Base-by-base conservation (phyloP, 64 coral and sea anemone species). In the Montipora efflorescens region DNA sequence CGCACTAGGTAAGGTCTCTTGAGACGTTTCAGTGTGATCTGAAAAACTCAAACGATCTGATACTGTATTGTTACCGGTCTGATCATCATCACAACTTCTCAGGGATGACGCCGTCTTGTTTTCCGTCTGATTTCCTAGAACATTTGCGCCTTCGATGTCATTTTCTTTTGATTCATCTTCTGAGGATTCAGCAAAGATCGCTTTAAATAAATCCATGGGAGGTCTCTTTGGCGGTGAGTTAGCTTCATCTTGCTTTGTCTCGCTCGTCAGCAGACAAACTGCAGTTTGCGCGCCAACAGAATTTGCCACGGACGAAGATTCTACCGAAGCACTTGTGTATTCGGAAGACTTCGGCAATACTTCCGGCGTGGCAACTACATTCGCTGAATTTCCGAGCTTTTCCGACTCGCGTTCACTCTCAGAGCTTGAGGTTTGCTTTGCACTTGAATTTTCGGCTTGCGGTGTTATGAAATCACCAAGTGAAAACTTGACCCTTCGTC, bases 191-290 rank as follows among this genome's bases (percentile, higher is more conserved):
- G 98, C 98, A 79, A 99, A 99, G 61, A 99, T 96, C 12, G 95
- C 98, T 83, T 96, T 99, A 13, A 99, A 99, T 52, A 99, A 91
- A 83, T 99, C 98, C 98, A 99, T 99, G 8, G 89, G 48, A 50
- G 98, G 94, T 53, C 92, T 49, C 23, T 96, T 70, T 46, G 83
- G 85, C 15, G 79, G 83, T 55, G 89, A 44, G 53, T 87, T 79
- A 15, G 4, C 75, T 19, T 48, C 89, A 15, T 44, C 28, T 46
- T 87, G 23, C 28, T 5, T 10, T 55, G 64, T 44, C 21, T 76
- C 51, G 50, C 84, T 79, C n/a, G 3, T 8, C 16, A 61, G 0
- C 23, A 69, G 5, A 72, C 4, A 0, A 49, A 3, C 14, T 47
- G 16, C 0, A 14, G 55, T 7, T 45, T 12, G 3, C 13, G 7